Base-by-base conservation (phyloP, 2,113 vertebrate species). In the Gymnorhina tibicen region DNA sequence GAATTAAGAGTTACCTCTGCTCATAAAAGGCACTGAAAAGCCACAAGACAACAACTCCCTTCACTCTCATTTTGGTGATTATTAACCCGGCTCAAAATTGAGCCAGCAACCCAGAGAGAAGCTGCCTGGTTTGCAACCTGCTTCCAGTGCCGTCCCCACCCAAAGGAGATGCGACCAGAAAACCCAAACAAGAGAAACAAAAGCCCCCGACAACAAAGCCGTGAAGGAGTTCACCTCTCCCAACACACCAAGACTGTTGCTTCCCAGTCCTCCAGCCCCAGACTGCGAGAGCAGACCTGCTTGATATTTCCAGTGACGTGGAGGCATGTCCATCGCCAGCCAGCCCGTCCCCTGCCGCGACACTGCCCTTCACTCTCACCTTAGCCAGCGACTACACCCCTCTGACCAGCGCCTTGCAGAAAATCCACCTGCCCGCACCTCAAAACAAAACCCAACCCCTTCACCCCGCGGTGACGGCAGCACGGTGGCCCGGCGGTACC, bases 11-110 rank as follows among this genome's bases (percentile, higher is more conserved):
- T 91, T 78, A 91, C 95, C 94, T 90, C 94, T 1, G 27, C 87
- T 94, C 95, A 96, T 94, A 93, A 95, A 97, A 95, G 94, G 60
- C 91, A 35, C 66, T 11, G 76, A 86, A 94, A 89, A 96, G 84
- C 90, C 94, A 91, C 64, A 88, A 76, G 75, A 75, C 79, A 92
- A 73, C 77, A 85, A 93, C 84, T 85, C 83, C 92, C 81, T 85
- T 59, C 83, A 30, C 91, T 81, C 93, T 88, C 67, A 84, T 96
- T 96, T 94, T 37, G 90, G 49, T 86, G 69, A 86, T 94, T 83
- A 93, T 91, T 93, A 83, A 78, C 91, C 76, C 7, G 0, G 76
- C 76, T 73, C 4, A 0, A 88, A 92, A 96, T 78, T 95, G 93
- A 97, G 95, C 76, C 88, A 68, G 92, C 66, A 87, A 19, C 52